These are phyloP conservation scores for Hippopotamyrus pictus DNA, from an alignment of 2,797 vertebrate genomes.

Conservation along the genomic window DNA sequence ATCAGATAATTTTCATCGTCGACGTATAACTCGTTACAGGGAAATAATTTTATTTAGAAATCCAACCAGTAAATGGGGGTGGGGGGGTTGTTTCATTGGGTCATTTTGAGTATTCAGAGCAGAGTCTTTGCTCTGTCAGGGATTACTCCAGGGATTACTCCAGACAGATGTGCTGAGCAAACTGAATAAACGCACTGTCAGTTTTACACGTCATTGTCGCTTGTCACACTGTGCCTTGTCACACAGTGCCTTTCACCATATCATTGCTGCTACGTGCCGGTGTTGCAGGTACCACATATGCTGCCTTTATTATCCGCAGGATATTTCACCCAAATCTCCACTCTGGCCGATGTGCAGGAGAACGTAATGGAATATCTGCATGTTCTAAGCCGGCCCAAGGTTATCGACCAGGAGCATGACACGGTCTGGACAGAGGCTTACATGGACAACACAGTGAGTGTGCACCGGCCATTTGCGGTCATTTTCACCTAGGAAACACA, in stretches of 20 bases:
- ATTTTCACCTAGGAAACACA: neutral
- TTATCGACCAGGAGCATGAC: conserved; percentile 94
- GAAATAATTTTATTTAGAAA: neutral
- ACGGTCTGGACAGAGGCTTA: conserved; percentile 97
- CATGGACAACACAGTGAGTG: conserved; percentile 93
- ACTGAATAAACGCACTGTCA: neutral
- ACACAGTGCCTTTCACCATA: neutral
- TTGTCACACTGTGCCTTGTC: neutral
- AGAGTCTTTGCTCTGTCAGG: neutral
- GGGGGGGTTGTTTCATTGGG: neutral
- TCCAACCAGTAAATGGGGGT: neutral
- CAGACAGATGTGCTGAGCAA: neutral
- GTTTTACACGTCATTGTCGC: neutral
- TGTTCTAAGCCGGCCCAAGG: conserved; percentile 94
- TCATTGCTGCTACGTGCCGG: neutral
- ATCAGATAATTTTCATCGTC: neutral
- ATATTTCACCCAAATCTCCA: conserved; percentile 97
- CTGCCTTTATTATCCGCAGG: conserved; percentile 56
- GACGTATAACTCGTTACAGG: neutral
- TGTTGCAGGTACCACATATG: neutral
- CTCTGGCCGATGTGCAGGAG: conserved; percentile 92
- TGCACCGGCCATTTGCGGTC: neutral
- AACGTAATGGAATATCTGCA: conserved; percentile 99
- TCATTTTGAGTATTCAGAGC: neutral
- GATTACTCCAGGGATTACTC: neutral